Evolutionary conservation across 2,888 invertebrate genomes (phyloP).

Genomic region (Magallana nippona): DNA sequence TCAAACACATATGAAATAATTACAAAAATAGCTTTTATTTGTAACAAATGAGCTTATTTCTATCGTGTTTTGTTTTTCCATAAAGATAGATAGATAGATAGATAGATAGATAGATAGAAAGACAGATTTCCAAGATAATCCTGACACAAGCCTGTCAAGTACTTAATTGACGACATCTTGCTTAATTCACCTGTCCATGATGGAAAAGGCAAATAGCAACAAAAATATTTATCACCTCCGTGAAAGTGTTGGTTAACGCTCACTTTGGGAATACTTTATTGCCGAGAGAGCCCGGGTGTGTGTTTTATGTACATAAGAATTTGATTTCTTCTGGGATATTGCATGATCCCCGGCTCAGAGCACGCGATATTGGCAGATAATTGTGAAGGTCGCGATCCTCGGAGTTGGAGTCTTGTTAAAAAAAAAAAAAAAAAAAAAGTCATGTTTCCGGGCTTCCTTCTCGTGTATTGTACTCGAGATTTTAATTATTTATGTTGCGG

Average conservation of each 20-base stretch:
- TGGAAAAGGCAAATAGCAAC: background rate
- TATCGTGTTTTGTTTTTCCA: too few species aligned
- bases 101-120: too few species aligned
- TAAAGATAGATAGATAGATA: too few species aligned
- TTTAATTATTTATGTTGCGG: too few species aligned
- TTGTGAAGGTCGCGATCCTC: background rate
- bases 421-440: background rate
- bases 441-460: background rate
- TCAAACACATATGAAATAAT: slow-evolving; percentile 3
- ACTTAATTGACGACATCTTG: background rate
- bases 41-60: background rate
- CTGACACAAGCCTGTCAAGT: background rate
- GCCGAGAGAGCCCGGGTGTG: background rate
- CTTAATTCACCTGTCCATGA: background rate
- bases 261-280: slow-evolving; percentile 8
- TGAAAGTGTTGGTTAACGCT: background rate
- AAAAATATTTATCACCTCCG: background rate
- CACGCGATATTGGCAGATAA: background rate
- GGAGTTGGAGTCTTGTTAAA: background rate
- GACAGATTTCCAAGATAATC: background rate
- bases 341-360: background rate
- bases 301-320: slow-evolving; percentile 1
- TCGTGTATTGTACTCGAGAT: too few species aligned
- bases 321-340: background rate
- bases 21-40: background rate